Evolutionary conservation across 2,113 vertebrate species (phyloP).

Genomic region (Pogonocichla stellata): DNA sequence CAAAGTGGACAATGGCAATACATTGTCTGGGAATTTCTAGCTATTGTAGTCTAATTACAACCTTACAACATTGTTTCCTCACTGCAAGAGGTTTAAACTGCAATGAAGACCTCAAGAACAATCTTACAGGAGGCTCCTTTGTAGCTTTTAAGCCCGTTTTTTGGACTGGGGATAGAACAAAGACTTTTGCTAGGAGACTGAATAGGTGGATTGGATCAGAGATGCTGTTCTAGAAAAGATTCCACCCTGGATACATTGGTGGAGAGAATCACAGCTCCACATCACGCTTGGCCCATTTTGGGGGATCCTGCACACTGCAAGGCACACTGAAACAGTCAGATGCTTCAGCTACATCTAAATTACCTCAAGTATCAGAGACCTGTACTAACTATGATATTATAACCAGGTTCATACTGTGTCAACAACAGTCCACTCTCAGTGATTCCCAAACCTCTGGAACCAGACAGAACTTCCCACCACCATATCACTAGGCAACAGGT

Average conservation of each 20-base stretch:
- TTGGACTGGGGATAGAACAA: background rate
- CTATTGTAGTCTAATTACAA: background rate
- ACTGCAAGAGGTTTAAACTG: background rate
- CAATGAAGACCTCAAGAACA: background rate
- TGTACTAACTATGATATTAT: background rate
- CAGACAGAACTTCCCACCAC: background rate
- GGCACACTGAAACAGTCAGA: background rate
- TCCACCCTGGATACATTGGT: background rate
- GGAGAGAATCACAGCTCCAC: background rate
- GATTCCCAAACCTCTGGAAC: background rate
- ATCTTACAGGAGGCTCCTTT: background rate
- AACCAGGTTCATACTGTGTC: background rate
- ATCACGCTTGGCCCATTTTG: fast-evolving
- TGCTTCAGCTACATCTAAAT: background rate
- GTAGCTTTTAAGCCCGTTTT: background rate
- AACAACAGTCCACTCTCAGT: background rate
- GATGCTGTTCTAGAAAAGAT: background rate
- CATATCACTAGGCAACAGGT: background rate
- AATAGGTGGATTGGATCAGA: background rate
- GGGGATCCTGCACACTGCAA: background rate
- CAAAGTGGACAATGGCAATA: background rate
- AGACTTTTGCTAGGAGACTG: background rate
- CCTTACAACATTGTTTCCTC: background rate
- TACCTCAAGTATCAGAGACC: background rate
- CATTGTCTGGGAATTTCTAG: background rate